Percentiles rank a stretch among this genome's conserved stretches.
Evolutionary conservation across 2,113 vertebrate genomes (phyloP).

Genomic region (Ammodramus savannarum): DNA sequence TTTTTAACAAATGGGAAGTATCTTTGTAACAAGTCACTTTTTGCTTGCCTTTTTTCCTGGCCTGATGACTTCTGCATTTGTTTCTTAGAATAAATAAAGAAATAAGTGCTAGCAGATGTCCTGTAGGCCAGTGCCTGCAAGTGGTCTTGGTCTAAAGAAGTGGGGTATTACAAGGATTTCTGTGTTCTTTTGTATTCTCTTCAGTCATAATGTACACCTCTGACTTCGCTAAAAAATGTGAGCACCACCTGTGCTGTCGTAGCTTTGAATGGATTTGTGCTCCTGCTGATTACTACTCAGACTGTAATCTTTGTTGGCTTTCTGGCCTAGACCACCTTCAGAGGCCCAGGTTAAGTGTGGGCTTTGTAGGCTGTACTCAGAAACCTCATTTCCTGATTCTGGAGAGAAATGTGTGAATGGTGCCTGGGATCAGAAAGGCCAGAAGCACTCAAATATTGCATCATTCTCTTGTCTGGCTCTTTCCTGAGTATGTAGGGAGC

Average conservation of each 20-base stretch:
- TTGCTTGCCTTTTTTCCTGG: background rate
- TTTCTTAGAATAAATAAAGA: background rate
- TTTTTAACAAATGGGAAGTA: background rate
- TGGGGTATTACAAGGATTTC: background rate
- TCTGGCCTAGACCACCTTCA: background rate
- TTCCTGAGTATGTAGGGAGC: background rate
- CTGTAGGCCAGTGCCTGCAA: background rate
- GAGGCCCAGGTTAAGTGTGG: background rate
- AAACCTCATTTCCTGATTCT: background rate
- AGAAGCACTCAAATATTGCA: background rate
- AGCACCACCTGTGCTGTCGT: background rate
- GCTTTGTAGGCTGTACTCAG: background rate
- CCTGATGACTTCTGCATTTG: background rate
- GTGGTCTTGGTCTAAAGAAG: background rate
- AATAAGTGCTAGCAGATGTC: background rate
- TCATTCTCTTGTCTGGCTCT: background rate
- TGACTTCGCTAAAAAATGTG: background rate
- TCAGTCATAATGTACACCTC: background rate
- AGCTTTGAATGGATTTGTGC: background rate
- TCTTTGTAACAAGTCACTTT: background rate
- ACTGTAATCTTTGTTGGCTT: background rate
- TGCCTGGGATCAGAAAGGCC: background rate
- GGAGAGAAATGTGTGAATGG: background rate
- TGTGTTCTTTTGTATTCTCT: background rate
- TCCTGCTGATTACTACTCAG: background rate